Evolutionary conservation across 2,888 invertebrate species (phyloP).

Genomic region (Drosophila neonasuta): DNA sequence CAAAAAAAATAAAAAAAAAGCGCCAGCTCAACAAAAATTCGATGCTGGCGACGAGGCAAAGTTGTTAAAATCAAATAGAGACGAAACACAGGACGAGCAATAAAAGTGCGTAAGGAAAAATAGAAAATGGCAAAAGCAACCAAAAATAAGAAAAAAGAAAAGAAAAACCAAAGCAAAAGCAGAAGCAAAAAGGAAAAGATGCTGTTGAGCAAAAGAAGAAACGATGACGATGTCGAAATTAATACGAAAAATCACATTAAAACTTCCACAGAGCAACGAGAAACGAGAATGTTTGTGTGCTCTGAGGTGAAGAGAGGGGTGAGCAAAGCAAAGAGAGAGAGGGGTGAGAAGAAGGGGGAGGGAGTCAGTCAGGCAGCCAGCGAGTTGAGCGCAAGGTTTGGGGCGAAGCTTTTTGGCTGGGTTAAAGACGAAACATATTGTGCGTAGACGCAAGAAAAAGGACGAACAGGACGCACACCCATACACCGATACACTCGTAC

Average conservation of each 20-base stretch:
- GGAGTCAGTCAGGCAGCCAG: neutral
- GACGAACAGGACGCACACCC: conserved; percentile 47
- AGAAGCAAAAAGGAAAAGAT: conserved; percentile 8
- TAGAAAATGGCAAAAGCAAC: conserved; percentile 52
- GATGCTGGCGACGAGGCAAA: conserved; percentile 63
- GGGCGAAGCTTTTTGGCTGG: conserved; percentile 64
- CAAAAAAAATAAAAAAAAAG: conserved; percentile 30
- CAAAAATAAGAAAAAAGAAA: neutral
- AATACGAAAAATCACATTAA: conserved; percentile 76
- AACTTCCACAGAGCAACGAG: conserved; percentile 60
- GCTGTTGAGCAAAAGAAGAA: conserved; percentile 35
- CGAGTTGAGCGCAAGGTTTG: conserved; percentile 35
- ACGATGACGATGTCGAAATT: conserved; percentile 75
- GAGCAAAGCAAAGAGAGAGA: neutral
- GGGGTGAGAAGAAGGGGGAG: neutral
- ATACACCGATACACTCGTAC: conserved; percentile 18
- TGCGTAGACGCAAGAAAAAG: conserved; percentile 70
- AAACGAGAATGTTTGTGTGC: conserved; percentile 4
- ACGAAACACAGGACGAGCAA: conserved; percentile 56
- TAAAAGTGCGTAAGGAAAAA: conserved; percentile 72
- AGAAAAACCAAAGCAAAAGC: neutral
- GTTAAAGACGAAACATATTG: conserved; percentile 77
- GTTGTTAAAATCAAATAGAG: conserved; percentile 71
- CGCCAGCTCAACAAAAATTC: conserved; percentile 66
- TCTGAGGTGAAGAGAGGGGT: conserved; percentile 1